Base-by-base conservation (phyloP, 2,113 vertebrate genomes). In the Rhinolophus ferrumequinum region DNA sequence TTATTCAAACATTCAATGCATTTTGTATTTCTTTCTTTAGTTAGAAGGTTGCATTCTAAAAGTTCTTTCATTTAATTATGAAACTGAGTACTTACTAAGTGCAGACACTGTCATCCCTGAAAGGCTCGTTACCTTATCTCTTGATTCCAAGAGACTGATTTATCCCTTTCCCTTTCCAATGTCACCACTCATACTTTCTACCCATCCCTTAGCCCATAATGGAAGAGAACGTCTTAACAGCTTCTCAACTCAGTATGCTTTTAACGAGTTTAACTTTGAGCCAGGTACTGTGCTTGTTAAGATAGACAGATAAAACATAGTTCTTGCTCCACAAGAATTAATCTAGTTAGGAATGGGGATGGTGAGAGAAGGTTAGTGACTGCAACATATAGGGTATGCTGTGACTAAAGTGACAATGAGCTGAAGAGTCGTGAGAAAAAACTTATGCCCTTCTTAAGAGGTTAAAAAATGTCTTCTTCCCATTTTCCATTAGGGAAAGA, bases 71-170 rank as follows among this genome's bases (percentile, higher is more conserved):
- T 82, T 92, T 30, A 88, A 66, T 86, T 94, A 66, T 64, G 35
- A 76, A 88, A 84, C 18, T 16, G 16, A 76, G 76, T 77, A 52
- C 73, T 76, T 79, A 83, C 24, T 22, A 52, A 24, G 47, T 30
- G 0, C 8, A 80, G 50, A 73, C 60, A 67, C 54, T 73, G 30
- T 88, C 9, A 5, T 77, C 19, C 52, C 69, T 70, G 58, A 72
- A 92, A 84, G 64, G 41, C n/a, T 86, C 73, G 33, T 15, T 89
- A 90, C 38, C 41, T 88, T 79, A 28, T 44, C 35, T 79, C 24
- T 79, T 75, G 77, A 24, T 72, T 95, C 50, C 77, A 95, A 85
- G 64, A 88, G 47, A 58, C 28, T 73, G 70, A 90, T 62, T 28
- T 70, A 15, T 64, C 69, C 9, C 47, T 50, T 50, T 50, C 47